Percentiles rank a stretch among this genome's conserved stretches.
These are phyloP conservation scores for Microctenopoma stevenorrisi DNA, from an alignment of 2,797 vertebrate species.

Conservation along the genomic window DNA sequence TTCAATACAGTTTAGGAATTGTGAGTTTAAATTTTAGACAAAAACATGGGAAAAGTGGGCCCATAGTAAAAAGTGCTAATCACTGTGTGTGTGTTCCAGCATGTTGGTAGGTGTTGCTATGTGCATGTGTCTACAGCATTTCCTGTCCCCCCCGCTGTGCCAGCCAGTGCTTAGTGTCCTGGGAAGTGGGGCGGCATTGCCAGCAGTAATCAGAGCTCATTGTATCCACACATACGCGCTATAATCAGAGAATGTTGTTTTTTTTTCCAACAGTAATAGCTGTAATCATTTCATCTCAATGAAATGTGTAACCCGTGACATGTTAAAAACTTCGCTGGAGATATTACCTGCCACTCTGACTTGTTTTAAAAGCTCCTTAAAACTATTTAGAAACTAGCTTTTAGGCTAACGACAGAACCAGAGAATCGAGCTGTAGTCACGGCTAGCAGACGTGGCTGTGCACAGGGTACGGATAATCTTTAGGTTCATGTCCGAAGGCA, in stretches of 20 bases:
- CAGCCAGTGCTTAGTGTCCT: slow-evolving; percentile 58
- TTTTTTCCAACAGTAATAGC: slow-evolving; percentile 51
- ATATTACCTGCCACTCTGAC: slow-evolving; percentile 42
- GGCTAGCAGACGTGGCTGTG: background rate
- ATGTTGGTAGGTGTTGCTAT: slow-evolving; percentile 13
- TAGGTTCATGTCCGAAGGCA: background rate
- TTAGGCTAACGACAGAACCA: background rate
- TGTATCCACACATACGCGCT: slow-evolving; percentile 66
- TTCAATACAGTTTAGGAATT: slow-evolving; percentile 4
- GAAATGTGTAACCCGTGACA: slow-evolving; percentile 47
- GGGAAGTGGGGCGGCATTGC: slow-evolving; percentile 58
- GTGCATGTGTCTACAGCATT: slow-evolving; percentile 26
- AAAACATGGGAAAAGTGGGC: background rate
- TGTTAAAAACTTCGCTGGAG: slow-evolving; percentile 21
- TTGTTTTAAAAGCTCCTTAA: slow-evolving; percentile 40
- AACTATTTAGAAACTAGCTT: slow-evolving; percentile 41
- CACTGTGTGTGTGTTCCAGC: slow-evolving; percentile 33
- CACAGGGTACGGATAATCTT: slow-evolving; percentile 5
- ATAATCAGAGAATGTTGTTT: slow-evolving; percentile 58
- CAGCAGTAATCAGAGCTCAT: slow-evolving; percentile 75
- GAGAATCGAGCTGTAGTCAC: slow-evolving; percentile 4
- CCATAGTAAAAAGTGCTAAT: slow-evolving; percentile 38
- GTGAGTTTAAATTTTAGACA: background rate
- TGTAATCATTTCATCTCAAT: slow-evolving; percentile 66
- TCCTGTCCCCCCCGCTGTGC: slow-evolving; percentile 51